A percentile compares a stretch with the other conserved stretches of the same genome.
Evolutionary conservation across 1,140 invertebrate species (phyloP).

Genomic region (Hyposmocoma kahamanoa): DNA sequence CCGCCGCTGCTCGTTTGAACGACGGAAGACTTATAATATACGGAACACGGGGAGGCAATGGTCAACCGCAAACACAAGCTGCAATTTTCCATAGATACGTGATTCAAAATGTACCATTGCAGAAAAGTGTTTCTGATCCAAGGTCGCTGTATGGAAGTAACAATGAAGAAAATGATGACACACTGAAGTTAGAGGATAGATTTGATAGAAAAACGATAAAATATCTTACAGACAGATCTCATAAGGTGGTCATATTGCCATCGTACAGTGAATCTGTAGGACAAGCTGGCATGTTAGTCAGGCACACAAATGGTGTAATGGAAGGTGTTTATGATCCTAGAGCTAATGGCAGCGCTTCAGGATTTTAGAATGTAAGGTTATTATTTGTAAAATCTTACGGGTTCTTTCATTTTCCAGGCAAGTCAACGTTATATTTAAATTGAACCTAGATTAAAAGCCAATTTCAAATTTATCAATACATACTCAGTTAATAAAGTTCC

Average conservation of each 20-base stretch:
- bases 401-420: background rate
- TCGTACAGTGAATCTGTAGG: constrained; percentile 36
- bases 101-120: constrained; percentile 45
- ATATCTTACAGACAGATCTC: constrained; percentile 45
- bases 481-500: background rate
- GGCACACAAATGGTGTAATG: constrained; percentile 44
- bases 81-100: constrained; percentile 60
- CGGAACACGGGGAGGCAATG: constrained; percentile 57
- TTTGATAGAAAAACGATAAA: constrained; percentile 36
- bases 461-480: background rate
- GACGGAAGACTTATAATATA: constrained; percentile 54
- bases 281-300: constrained; percentile 48
- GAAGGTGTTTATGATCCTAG: constrained; percentile 56
- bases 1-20: constrained; percentile 44
- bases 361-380: constrained; percentile 28
- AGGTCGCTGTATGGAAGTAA: constrained; percentile 51
- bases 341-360: constrained; percentile 49
- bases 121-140: constrained; percentile 38
- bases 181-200: constrained; percentile 41
- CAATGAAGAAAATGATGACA: constrained; percentile 20
- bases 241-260: constrained; percentile 31
- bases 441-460: background rate
- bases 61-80: constrained; percentile 58
- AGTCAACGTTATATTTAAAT: background rate
- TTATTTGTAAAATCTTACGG: background rate